Evolutionary conservation across 2,113 vertebrate species (phyloP).

Genomic region (Nibea coibor): DNA sequence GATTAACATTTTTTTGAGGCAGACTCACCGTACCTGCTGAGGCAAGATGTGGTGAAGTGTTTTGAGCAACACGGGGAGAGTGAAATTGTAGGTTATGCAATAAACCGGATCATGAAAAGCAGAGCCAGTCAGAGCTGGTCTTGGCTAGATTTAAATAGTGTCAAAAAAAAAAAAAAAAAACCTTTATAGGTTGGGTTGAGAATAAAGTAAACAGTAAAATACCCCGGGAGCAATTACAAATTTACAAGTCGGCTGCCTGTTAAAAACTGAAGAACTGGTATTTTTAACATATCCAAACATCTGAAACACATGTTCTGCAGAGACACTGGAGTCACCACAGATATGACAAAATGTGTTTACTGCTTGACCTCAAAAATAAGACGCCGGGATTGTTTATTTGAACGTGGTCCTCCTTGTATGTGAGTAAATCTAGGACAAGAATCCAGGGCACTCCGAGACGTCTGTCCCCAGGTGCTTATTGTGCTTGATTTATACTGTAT

Average conservation of each 20-base stretch:
- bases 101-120: constrained; percentile 36
- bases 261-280: background rate
- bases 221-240: constrained; percentile 25
- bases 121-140: constrained; percentile 55
- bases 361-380: constrained; percentile 47
- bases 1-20: constrained; percentile 27
- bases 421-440: constrained; percentile 77
- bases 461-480: constrained; percentile 67
- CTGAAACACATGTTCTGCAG: constrained; percentile 17
- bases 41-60: constrained; percentile 57
- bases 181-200: constrained; percentile 25
- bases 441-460: constrained; percentile 75
- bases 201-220: constrained; percentile 46
- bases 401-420: constrained; percentile 43
- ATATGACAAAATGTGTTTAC: constrained; percentile 5
- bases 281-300: constrained; percentile 2
- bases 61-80: constrained; percentile 47
- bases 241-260: constrained; percentile 15
- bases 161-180: constrained; percentile 23
- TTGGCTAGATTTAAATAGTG: constrained; percentile 51
- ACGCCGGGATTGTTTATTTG: constrained; percentile 64
- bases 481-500: constrained; percentile 76
- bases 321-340: constrained; percentile 21
- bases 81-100: constrained; percentile 72
- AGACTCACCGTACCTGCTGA: constrained; percentile 51